A percentile compares a stretch with the other conserved stretches of the same genome.
These are phyloP conservation scores for Amphipoea lucens DNA, from an alignment of 2,888 invertebrate genomes.

Conservation along the genomic window DNA sequence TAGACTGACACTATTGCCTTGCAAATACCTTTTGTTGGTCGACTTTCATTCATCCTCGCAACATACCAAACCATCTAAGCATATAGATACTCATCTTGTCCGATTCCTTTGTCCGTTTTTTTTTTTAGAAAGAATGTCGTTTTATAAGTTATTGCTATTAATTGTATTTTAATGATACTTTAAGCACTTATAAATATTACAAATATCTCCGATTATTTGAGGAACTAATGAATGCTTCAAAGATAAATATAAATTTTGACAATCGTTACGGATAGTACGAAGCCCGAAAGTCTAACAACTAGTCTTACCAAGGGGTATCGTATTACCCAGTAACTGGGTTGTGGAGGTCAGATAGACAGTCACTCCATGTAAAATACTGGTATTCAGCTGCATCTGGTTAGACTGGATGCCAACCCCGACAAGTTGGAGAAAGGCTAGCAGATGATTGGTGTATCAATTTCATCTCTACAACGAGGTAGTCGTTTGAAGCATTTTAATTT, in stretches of 20 bases:
- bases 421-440: background rate
- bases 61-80: background rate
- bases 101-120: background rate
- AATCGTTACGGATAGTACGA: too few species aligned
- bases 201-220: conserved; percentile 4
- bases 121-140: background rate
- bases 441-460: background rate
- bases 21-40: background rate
- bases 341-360: too few species aligned
- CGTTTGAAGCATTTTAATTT: background rate
- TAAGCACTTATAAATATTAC: background rate
- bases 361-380: background rate
- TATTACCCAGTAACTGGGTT: background rate
- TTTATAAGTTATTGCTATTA: background rate
- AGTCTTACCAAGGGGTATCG: background rate
- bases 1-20: background rate
- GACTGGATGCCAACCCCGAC: background rate
- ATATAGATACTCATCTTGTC: background rate
- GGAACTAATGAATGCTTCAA: background rate
- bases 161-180: background rate
- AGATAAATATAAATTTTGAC: too few species aligned
- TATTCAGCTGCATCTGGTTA: background rate
- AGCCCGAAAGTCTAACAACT: background rate
- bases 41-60: background rate
- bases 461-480: too few species aligned